Conservation (phyloP, 64 coral and sea anemone species). For the Porites australiensis region DNA sequence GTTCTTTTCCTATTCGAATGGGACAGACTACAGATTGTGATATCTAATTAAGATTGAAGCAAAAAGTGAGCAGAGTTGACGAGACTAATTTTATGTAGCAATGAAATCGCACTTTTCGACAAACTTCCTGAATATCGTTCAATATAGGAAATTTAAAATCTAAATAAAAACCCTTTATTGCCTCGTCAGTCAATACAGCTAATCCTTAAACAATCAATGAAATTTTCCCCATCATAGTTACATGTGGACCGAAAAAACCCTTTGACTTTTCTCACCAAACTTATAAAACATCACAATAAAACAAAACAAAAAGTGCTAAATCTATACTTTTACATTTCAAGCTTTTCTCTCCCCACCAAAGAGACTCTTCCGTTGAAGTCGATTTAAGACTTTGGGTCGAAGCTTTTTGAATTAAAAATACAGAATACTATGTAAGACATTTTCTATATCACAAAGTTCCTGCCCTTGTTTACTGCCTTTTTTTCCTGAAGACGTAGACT, state of each 20-base stretch:
- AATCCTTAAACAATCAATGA: conserved; percentile 38
- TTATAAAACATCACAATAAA: not conserved
- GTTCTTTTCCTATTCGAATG: conserved; percentile 9
- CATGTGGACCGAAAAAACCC: not conserved
- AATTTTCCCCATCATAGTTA: not conserved
- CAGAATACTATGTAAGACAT: too few relatives aligned
- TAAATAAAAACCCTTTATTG: conserved; percentile 51
- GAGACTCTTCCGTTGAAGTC: too few relatives aligned
- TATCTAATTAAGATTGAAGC: conserved; percentile 20
- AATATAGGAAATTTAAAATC: conserved; percentile 39
- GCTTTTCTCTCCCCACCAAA: too few relatives aligned
- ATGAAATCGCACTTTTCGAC: conserved; percentile 27
- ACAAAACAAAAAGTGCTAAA: not conserved
- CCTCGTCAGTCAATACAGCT: conserved; percentile 24
- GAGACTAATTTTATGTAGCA: conserved; percentile 46
- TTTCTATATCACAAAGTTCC: too few relatives aligned
- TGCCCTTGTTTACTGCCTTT: too few relatives aligned
- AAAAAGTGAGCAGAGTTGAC: conserved; percentile 16
- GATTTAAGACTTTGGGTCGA: too few relatives aligned
- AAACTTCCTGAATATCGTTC: conserved; percentile 32
- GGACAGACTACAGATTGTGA: not conserved
- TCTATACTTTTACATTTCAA: too few relatives aligned
- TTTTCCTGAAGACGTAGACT: not conserved
- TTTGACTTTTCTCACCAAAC: not conserved
- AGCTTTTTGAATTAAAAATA: too few relatives aligned